These are phyloP conservation scores for Poecilia gillii DNA, from an alignment of 2,797 vertebrate genomes.

Conservation along the genomic window DNA sequence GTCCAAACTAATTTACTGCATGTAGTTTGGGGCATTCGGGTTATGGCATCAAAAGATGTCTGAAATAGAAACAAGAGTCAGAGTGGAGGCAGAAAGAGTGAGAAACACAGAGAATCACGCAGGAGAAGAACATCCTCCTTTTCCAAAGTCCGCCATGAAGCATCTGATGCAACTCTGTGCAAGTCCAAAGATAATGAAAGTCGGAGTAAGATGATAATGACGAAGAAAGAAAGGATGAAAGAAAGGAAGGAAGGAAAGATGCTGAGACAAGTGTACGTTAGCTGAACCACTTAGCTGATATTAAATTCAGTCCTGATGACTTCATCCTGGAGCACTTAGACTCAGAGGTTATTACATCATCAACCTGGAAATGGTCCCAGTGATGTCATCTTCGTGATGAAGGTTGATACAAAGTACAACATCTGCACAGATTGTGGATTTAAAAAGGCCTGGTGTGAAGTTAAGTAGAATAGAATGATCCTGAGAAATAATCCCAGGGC, in stretches of 20 bases:
- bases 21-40: not conserved
- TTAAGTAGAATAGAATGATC: not conserved
- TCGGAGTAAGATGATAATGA: not conserved
- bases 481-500: not conserved
- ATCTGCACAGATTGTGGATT: slow-evolving; percentile 5
- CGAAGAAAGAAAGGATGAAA: not conserved
- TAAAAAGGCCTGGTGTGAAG: slow-evolving; percentile 3
- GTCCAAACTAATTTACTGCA: not conserved
- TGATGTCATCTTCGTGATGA: slow-evolving; percentile 55
- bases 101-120: slow-evolving; percentile 15
- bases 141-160: not conserved
- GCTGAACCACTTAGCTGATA: slow-evolving; percentile 65
- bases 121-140: slow-evolving; percentile 27
- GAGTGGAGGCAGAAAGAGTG: not conserved
- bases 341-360: slow-evolving; percentile 63
- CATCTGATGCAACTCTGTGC: slow-evolving; percentile 41
- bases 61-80: slow-evolving; percentile 28
- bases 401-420: slow-evolving; percentile 8
- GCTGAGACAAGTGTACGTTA: slow-evolving; percentile 39
- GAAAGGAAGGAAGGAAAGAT: not conserved
- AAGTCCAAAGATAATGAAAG: slow-evolving; percentile 14
- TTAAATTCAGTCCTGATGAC: slow-evolving; percentile 65
- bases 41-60: slow-evolving; percentile 24
- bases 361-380: slow-evolving; percentile 31
- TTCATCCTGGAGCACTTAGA: slow-evolving; percentile 60